Evolutionary conservation across 2,888 invertebrate genomes (phyloP), one percentile per base, ranked within the genome.

Genomic region (Agrilus biguttatus): DNA sequence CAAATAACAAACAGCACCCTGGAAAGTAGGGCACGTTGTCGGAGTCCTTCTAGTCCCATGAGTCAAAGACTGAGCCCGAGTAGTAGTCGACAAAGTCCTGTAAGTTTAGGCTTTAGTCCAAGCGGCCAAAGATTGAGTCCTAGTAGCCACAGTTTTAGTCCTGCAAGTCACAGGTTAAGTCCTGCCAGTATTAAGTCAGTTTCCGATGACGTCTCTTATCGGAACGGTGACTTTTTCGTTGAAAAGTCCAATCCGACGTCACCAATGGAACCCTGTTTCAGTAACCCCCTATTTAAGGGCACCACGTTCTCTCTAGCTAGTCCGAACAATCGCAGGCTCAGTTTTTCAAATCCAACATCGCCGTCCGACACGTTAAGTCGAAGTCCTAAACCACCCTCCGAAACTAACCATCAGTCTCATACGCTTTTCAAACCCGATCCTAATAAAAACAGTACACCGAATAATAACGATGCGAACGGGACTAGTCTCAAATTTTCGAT

Each of bases 401-500:
- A 59, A 42, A 51, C 49, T 36, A 51, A 53, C 39, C 52, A 57
- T 41, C 60, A 55, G 49, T 21, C 21, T 21, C 21, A 21, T 7
- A 21, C 21, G 21, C 58, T 52, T 51, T 58, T 55, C 51, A 57
- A 56, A 39, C 58, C 57, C 39, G 54, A 59, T 36, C 42, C 45
- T n/a, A 47, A 38, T 12, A 45, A 41, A 46, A 42, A 43, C 41
- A 45, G 44, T 40, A 46, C 41, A 45, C 48, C 50, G 39, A 55
- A 55, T 35, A 60, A 61, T 40, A 59, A 61, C 46, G 54, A 61
- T 19, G 55, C 55, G 8, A 58, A 53, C 39, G 57, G 58, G 41
- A 58, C 69, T 38, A 74, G 74, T 51, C 62, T 89, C 28, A 81
- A 83, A 53, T 89, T 88, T 68, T 87, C 87, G 57, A 87, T 90